These are phyloP conservation scores for Gymnogyps californianus DNA, from an alignment of 2,113 vertebrate species.

Conservation along the genomic window DNA sequence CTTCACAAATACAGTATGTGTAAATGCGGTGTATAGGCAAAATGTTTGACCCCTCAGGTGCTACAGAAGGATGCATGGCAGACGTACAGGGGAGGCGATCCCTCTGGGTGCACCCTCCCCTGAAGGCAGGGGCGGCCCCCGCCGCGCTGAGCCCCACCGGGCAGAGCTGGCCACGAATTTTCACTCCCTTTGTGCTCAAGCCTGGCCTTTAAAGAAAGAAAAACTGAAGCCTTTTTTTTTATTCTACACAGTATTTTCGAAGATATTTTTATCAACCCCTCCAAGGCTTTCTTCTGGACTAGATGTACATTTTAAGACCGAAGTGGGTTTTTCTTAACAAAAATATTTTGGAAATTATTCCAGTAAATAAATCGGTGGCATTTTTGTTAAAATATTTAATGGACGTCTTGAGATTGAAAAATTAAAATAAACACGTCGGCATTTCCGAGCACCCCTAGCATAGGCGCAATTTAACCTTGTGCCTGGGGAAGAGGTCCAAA, in stretches of 20 bases:
- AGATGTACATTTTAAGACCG: rapidly evolving
- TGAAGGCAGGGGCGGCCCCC: rapidly evolving
- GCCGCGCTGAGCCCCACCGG: not conserved
- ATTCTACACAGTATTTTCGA: not conserved
- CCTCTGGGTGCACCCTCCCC: not conserved
- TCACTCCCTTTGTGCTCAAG: not conserved
- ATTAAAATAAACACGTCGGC: rapidly evolving
- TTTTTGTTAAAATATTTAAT: not conserved
- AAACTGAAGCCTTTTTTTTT: not conserved
- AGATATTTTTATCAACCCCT: not conserved
- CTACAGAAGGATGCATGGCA: rapidly evolving
- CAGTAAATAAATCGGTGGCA: not conserved
- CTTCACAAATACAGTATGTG: rapidly evolving
- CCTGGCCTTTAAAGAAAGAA: not conserved
- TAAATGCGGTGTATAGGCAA: rapidly evolving
- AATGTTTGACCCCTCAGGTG: rapidly evolving
- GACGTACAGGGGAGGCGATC: rapidly evolving
- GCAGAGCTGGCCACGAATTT: not conserved
- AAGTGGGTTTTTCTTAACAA: not conserved
- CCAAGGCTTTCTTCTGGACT: rapidly evolving
- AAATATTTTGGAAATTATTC: not conserved
- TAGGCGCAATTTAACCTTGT: not conserved
- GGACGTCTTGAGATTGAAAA: not conserved
- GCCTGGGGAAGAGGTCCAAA: not conserved
- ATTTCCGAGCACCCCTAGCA: not conserved